A percentile compares a stretch with the other conserved stretches of the same genome.
These are phyloP conservation scores for Distichodus sexfasciatus DNA, from an alignment of 2,797 vertebrate species.

Conservation along the genomic window DNA sequence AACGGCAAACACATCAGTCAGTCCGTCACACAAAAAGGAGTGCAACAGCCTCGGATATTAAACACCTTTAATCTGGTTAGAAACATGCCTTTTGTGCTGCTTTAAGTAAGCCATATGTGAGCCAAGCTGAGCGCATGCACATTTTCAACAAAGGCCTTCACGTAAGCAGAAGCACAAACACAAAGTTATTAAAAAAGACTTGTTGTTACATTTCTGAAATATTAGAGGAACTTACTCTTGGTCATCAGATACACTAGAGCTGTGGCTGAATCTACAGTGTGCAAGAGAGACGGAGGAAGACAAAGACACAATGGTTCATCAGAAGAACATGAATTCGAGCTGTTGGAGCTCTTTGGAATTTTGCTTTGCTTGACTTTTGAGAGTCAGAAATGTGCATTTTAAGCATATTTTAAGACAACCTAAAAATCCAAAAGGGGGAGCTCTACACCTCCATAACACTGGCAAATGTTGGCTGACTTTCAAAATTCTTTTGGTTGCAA, in stretches of 20 bases:
- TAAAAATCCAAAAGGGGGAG: too few species aligned
- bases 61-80: neutral
- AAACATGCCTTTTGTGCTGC: conserved; percentile 2
- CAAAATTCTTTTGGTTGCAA: too few species aligned
- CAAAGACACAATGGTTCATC: conserved; percentile 39
- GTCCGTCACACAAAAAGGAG: neutral
- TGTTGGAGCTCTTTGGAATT: too few species aligned
- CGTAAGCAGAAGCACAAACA: neutral
- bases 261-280: conserved; percentile 87
- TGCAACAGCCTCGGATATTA: neutral
- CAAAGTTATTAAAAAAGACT: conserved; percentile 10
- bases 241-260: conserved; percentile 91
- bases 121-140: conserved; percentile 37
- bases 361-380: too few species aligned
- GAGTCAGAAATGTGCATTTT: too few species aligned
- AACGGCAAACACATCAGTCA: neutral
- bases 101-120: conserved; percentile 1
- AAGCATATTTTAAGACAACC: too few species aligned
- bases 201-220: too few species aligned
- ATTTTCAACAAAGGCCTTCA: neutral
- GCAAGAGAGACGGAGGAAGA: conserved; percentile 69
- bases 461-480: too few species aligned
- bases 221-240: conserved; percentile 85
- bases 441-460: too few species aligned
- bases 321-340: too few species aligned